Conservation (phyloP, 2,113 vertebrate species). For the Notechis scutatus region DNA sequence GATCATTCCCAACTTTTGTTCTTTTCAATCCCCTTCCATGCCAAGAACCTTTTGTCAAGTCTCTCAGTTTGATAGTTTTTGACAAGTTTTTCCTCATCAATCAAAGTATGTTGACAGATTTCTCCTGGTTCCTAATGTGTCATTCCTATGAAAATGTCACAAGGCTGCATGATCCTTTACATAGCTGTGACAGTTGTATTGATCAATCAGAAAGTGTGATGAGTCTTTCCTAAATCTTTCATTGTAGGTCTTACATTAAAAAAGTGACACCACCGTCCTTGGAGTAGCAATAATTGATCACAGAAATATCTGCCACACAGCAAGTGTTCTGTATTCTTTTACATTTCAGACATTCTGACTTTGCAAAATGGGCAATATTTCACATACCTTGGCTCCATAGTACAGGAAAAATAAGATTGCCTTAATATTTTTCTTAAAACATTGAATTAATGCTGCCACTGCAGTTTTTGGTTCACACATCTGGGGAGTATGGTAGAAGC, state of each 20-base stretch:
- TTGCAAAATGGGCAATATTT: background rate
- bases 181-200: background rate
- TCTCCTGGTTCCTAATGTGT: background rate
- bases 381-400: background rate
- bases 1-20: background rate
- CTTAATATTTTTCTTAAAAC: background rate
- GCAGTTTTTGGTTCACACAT: background rate
- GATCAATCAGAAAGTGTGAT: conserved; percentile 4
- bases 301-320: background rate
- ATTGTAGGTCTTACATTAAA: background rate
- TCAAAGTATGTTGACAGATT: conserved; percentile 3
- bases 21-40: background rate
- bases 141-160: background rate
- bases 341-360: background rate
- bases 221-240: background rate
- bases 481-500: background rate
- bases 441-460: background rate
- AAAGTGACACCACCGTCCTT: background rate
- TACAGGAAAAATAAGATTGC: background rate
- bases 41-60: background rate
- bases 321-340: background rate
- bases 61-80: background rate
- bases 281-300: conserved; percentile 12
- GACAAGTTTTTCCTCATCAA: background rate
- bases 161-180: background rate